phyloP scores from a whole-genome alignment of 2,797 vertebrate species.

The Bryconaethiops microstoma region DNA sequence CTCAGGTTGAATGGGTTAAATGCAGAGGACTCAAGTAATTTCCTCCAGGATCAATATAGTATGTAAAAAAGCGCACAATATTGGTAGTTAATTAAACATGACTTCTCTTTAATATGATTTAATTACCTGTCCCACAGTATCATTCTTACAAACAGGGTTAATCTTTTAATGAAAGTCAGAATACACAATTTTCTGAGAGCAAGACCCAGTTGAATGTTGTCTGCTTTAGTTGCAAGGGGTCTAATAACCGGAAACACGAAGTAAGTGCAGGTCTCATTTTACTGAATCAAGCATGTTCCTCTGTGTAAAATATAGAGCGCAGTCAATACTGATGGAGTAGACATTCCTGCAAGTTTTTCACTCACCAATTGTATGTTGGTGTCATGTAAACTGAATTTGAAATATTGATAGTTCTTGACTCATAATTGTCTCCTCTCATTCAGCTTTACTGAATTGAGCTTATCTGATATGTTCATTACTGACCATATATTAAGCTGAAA shows the following conservation, averaged over 20 bases:
- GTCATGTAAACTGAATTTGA: background rate
- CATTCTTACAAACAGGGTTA: conserved; percentile 46
- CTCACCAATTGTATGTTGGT: background rate
- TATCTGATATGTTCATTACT: background rate
- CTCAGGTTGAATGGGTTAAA: too few relatives aligned
- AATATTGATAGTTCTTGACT: background rate
- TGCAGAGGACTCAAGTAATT: too few relatives aligned
- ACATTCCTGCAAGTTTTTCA: background rate
- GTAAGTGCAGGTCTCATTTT: background rate
- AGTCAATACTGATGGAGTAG: background rate
- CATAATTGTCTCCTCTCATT: background rate
- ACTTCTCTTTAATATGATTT: conserved; percentile 42
- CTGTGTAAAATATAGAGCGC: background rate
- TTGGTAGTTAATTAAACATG: conserved; percentile 45
- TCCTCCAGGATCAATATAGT: too few relatives aligned
- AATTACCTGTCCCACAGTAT: conserved; percentile 39
- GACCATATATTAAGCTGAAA: background rate
- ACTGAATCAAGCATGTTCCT: background rate
- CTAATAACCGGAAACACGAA: background rate
- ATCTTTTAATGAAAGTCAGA: conserved; percentile 43
- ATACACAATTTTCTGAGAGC: background rate
- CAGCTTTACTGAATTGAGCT: background rate
- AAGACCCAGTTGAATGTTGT: conserved; percentile 3
- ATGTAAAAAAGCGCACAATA: background rate
- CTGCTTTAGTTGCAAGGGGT: background rate